phyloP scores from a whole-genome alignment of 2,888 invertebrate species.

The Drosophila anceps region DNA sequence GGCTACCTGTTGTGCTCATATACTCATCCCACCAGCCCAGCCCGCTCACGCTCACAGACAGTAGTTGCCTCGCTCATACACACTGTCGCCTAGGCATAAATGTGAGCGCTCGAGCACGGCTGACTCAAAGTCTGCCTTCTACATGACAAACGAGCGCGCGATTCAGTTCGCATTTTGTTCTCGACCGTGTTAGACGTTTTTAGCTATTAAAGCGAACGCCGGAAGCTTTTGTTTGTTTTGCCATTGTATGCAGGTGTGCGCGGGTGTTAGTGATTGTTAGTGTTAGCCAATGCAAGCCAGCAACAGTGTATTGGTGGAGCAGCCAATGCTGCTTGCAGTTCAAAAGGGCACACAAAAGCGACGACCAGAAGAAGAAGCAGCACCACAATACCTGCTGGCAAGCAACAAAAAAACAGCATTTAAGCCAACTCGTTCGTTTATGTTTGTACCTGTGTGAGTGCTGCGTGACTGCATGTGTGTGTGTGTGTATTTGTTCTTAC shows the following conservation, averaged over 20 bases:
- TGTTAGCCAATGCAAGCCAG: conserved; percentile 66
- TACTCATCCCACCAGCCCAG: conserved; percentile 37
- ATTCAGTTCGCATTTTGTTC: conserved; percentile 76
- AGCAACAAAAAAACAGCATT: conserved; percentile 38
- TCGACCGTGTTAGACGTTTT: conserved; percentile 67
- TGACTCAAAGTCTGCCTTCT: conserved; percentile 60
- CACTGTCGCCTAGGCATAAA: conserved; percentile 39
- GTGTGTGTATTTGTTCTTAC: conserved; percentile 49
- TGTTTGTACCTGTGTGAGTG: conserved; percentile 21
- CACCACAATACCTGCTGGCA: conserved; percentile 41
- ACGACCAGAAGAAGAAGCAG: conserved; percentile 32
- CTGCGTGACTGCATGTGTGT: conserved; percentile 19
- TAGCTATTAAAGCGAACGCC: conserved; percentile 29
- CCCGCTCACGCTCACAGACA: conserved; percentile 29
- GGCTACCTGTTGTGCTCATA: conserved; percentile 58
- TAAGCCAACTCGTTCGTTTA: conserved; percentile 58
- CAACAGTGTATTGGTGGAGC: conserved; percentile 54
- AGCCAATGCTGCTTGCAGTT: conserved; percentile 73
- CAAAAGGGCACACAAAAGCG: conserved; percentile 67
- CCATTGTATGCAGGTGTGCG: conserved; percentile 54
- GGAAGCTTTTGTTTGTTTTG: conserved; percentile 52
- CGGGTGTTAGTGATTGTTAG: conserved; percentile 61
- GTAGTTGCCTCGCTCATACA: conserved; percentile 50
- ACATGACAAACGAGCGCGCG: conserved; percentile 46
- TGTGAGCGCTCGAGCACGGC: conserved; percentile 47